Evolutionary conservation across 2,888 invertebrate genomes (phyloP).

Genomic region (Athrips mouffetella): DNA sequence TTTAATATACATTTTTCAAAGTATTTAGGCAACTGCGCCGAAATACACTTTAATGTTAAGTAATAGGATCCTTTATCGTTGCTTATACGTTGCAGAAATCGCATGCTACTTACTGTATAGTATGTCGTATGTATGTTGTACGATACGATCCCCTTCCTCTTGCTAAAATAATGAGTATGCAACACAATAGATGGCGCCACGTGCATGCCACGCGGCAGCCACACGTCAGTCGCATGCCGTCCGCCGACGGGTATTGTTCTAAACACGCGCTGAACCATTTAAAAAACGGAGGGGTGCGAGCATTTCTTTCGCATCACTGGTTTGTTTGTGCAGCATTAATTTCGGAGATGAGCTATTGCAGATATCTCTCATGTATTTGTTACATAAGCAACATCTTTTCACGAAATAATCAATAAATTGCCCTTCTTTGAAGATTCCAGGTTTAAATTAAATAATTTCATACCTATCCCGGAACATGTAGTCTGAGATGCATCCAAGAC

Average conservation of each 20-base stretch:
- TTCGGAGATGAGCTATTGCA: constrained; percentile 6
- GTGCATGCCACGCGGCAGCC: constrained; percentile 45
- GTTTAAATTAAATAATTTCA: neutral
- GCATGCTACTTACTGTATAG: too few relatives aligned
- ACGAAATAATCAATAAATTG: neutral
- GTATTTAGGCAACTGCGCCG: too few relatives aligned
- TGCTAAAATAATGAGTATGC: constrained; percentile 44
- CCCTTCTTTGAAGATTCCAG: neutral
- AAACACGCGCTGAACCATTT: constrained; percentile 38
- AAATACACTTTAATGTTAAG: too few relatives aligned
- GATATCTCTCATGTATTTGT: neutral
- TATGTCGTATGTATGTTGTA: too few relatives aligned
- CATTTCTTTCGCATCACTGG: constrained; percentile 31
- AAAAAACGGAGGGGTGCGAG: constrained; percentile 39
- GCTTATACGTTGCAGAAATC: too few relatives aligned
- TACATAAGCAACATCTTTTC: too few relatives aligned
- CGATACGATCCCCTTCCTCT: neutral
- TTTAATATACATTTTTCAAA: too few relatives aligned
- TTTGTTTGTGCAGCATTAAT: constrained; percentile 29
- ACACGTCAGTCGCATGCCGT: constrained; percentile 53
- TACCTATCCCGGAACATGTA: constrained; percentile 11
- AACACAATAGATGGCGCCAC: constrained; percentile 59
- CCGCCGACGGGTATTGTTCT: constrained; percentile 46
- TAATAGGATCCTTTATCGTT: too few relatives aligned
- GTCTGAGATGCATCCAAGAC: constrained; percentile 29